These are phyloP conservation scores for Panagrolaimus sp. DNA, from an alignment of 1,140 invertebrate species.

Conservation along the genomic window DNA sequence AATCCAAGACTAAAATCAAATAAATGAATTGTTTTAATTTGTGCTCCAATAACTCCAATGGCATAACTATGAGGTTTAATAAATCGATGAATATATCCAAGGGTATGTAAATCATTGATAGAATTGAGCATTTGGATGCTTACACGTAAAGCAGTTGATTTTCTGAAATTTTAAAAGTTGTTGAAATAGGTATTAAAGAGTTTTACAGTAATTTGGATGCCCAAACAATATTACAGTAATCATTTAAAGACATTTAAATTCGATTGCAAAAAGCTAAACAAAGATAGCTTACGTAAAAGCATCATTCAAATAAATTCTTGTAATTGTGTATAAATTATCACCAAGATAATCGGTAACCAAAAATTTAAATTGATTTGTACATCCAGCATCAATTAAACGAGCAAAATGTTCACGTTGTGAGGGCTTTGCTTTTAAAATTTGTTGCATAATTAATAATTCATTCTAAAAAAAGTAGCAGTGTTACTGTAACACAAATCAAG, in stretches of 20 bases:
- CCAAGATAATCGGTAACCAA: conserved; percentile 26
- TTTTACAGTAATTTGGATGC: no score
- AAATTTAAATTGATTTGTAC: conserved; percentile 30
- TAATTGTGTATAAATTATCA: conserved; percentile 34
- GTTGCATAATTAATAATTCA: conserved; percentile 29
- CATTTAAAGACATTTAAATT: no score
- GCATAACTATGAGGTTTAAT: conserved; percentile 21
- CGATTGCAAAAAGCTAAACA: no score
- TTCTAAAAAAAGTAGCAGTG: conserved; percentile 1
- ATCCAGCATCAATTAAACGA: conserved; percentile 26
- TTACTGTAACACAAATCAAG: background rate
- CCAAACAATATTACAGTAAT: no score
- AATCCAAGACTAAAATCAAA: conserved; percentile 19
- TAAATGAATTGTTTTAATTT: conserved; percentile 20
- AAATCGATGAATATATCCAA: conserved; percentile 25
- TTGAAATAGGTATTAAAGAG: background rate
- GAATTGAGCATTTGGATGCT: conserved; percentile 21
- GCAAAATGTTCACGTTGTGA: conserved; percentile 14
- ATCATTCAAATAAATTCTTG: conserved; percentile 20
- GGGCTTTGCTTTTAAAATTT: background rate
- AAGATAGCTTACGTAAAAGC: conserved; percentile 22
- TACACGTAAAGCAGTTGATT: conserved; percentile 23
- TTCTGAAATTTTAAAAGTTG: background rate
- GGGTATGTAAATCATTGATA: conserved; percentile 11
- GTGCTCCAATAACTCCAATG: conserved; percentile 17